Conservation (phyloP, 2,797 vertebrate species). For the Todus mexicanus region DNA sequence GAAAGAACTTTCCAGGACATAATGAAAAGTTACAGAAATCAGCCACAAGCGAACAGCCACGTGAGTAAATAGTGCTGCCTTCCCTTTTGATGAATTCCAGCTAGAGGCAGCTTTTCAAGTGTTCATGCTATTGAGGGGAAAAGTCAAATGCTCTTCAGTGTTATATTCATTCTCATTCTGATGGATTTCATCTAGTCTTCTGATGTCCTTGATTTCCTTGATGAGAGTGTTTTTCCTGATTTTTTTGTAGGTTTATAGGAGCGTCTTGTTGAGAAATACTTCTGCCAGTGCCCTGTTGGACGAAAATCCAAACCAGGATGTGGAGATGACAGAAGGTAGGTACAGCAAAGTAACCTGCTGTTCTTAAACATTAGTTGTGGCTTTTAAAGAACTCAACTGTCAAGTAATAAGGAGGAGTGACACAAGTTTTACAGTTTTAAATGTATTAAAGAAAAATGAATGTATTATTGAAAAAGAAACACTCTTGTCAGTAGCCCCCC, state of each 20-base stretch:
- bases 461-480: not conserved
- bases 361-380: not conserved
- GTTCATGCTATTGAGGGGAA: not conserved
- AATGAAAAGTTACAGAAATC: slow-evolving; percentile 98
- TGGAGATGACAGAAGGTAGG: slow-evolving; percentile 70
- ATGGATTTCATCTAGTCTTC: not conserved
- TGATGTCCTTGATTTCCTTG: not conserved
- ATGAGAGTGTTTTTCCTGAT: not conserved
- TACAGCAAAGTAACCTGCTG: not conserved
- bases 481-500: not conserved
- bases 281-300: slow-evolving; percentile 8
- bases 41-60: slow-evolving; percentile 94
- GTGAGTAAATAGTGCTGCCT: slow-evolving; percentile 74
- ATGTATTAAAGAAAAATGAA: not conserved
- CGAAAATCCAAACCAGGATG: slow-evolving; percentile 74
- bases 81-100: not conserved
- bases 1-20: slow-evolving; percentile 95
- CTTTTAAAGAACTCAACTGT: not conserved
- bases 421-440: not conserved
- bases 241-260: slow-evolving; percentile 89
- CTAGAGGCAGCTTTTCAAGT: not conserved
- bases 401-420: not conserved
- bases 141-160: not conserved
- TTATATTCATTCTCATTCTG: not conserved
- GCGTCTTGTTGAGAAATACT: slow-evolving; percentile 83